phyloP scores from a whole-genome alignment of 2,888 invertebrate species.

The Brenthis daphne region DNA sequence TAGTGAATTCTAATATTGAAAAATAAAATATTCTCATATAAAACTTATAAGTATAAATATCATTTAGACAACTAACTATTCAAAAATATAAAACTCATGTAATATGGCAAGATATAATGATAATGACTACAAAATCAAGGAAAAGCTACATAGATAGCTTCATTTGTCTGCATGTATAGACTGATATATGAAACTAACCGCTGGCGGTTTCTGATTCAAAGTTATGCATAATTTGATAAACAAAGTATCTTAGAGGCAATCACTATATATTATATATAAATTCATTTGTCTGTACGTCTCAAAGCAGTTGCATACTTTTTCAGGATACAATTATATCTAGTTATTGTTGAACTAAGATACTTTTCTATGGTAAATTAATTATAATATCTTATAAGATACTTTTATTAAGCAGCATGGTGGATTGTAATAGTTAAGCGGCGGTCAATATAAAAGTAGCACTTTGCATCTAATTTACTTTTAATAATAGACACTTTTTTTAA shows the following conservation, averaged over 20 bases:
- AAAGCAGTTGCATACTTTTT: too few species aligned
- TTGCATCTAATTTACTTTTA: too few species aligned
- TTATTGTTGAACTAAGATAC: slow-evolving; percentile 1
- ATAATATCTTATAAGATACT: slow-evolving; percentile 4
- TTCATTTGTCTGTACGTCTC: too few species aligned
- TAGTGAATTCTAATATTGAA: too few species aligned
- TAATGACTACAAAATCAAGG: background rate
- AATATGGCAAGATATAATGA: background rate
- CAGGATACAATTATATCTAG: background rate
- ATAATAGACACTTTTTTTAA: too few species aligned
- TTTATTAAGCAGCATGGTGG: background rate
- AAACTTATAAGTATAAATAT: too few species aligned
- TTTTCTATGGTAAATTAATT: background rate
- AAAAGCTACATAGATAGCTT: background rate
- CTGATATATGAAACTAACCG: slow-evolving; percentile 6
- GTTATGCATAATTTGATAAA: background rate
- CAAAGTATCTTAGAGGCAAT: background rate
- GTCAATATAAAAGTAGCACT: background rate
- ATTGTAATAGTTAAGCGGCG: background rate
- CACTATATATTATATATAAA: background rate
- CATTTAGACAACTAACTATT: too few species aligned
- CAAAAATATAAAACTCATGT: background rate
- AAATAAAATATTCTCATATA: too few species aligned
- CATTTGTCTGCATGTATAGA: slow-evolving; percentile 3
- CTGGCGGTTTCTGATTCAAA: slow-evolving; percentile 3